Base-by-base conservation (phyloP, 2,888 invertebrate species). In the Mesorhabditis belari region DNA sequence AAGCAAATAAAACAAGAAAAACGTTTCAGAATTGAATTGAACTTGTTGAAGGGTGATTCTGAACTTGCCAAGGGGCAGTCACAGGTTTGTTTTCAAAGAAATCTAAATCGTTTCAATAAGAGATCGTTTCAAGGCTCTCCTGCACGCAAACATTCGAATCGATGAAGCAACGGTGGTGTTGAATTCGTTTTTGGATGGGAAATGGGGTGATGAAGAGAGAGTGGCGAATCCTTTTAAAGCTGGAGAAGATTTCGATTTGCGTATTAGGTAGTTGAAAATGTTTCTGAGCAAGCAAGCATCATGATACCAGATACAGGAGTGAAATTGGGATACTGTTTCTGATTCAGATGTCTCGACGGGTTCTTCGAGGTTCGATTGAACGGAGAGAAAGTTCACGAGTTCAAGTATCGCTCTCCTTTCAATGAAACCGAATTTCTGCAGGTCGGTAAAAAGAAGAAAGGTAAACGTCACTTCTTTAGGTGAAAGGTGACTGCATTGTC, bases 171-270 rank as follows among this genome's bases (percentile, higher is more conserved):
- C 76, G 58, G 55, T 75, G 23, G 69, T 77, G 17, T 55, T 77
- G 55, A 77, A 77, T 64, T 67, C 67, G 21, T 68, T 66, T 9
- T 60, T 74, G 63, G 62, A 71, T 58, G 75, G 70, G 19, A 65
- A 64, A 12, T 80, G 79, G 76, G 78, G 74, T 57, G 75, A 79
- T 64, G 79, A 80, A 63, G 77, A 77, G 64, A 66, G 73, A 60
- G 69, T 71, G 44, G 73, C 73, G 25, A 61, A 68, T 28, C 70
- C 71, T 5, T 75, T 75, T 66, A 66, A 73, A 21, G 57, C 67
- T 12, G 77, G 77, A 60, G 66, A 78, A 28, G 58, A 61, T 24
- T 77, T 78, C 64, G 77, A 80, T 61, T 59, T 80, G 25, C 75
- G 78, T 56, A 69, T 80, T 61, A 74, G 80, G 67, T 65, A 25